These are phyloP conservation scores for Heliopora coerulea DNA, from an alignment of 92 coral and sea anemone genomes.

Conservation along the genomic window DNA sequence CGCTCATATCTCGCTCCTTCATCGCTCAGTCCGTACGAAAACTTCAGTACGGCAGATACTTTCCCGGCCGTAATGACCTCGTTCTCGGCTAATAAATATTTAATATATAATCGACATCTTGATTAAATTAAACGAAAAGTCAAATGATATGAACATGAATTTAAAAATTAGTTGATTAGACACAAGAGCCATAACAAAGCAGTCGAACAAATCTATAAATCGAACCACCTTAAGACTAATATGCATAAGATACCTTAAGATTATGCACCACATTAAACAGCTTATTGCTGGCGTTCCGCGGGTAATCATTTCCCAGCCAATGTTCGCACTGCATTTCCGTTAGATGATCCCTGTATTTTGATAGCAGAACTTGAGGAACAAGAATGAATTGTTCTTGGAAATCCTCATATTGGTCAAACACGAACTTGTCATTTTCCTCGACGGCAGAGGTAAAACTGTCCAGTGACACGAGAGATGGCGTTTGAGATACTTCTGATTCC, in stretches of 20 bases:
- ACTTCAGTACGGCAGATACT: too few species aligned
- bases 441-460: conserved; percentile 82
- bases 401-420: conserved; percentile 62
- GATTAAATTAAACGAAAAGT: too few species aligned
- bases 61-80: too few species aligned
- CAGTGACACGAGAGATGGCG: conserved; percentile 29
- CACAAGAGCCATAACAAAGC: too few species aligned
- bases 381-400: conserved; percentile 76
- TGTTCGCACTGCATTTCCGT: conserved; percentile 82
- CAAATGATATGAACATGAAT: too few species aligned
- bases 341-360: conserved; percentile 81
- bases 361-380: conserved; percentile 70
- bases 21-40: too few species aligned
- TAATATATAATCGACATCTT: too few species aligned
- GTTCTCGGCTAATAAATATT: too few species aligned
- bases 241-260: conserved; percentile 65
- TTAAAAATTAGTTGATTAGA: too few species aligned
- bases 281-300: conserved; percentile 60
- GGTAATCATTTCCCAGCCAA: conserved; percentile 68
- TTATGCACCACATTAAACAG: conserved; percentile 76
- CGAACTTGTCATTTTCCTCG: conserved; percentile 71
- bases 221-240: too few species aligned
- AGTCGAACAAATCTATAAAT: too few species aligned
- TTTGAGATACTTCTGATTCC: conserved; percentile 60
- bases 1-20: too few species aligned